Evolutionary conservation across 2,888 invertebrate genomes (phyloP).

Genomic region (Ametastegia equiseti): DNA sequence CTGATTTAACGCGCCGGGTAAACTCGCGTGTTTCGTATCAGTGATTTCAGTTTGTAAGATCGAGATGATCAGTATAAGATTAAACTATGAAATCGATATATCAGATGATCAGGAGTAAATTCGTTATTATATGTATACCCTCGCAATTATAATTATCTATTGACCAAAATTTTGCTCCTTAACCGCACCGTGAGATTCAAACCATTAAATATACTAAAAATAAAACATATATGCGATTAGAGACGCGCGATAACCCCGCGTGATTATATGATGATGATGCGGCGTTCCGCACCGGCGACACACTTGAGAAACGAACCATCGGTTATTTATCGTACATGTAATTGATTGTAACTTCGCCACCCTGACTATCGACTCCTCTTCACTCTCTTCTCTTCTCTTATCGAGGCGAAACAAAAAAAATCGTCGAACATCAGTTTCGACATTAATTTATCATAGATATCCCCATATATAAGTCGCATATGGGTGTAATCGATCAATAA

Average conservation of each 20-base stretch:
- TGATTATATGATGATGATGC: not conserved
- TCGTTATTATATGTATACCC: no score
- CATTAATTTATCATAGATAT: not conserved
- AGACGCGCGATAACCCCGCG: slow-evolving; percentile 2
- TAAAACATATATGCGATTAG: not conserved
- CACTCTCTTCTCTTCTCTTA: not conserved
- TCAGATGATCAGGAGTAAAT: no score
- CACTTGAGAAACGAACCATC: not conserved
- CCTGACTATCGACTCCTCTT: not conserved
- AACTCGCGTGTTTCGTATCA: not conserved
- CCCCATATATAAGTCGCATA: not conserved
- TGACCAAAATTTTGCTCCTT: no score
- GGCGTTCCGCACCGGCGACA: not conserved
- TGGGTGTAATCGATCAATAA: not conserved
- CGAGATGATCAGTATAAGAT: no score
- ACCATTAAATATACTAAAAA: not conserved
- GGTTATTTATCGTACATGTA: not conserved
- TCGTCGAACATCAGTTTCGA: slow-evolving; percentile 7
- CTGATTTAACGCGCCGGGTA: slow-evolving; percentile 40
- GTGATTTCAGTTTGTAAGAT: no score
- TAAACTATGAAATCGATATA: no score
- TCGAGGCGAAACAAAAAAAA: not conserved
- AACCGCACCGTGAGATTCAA: no score
- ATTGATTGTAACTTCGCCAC: slow-evolving; percentile 1
- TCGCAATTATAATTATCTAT: no score